A percentile compares a stretch with the other conserved stretches of the same genome.
phyloP scores from a whole-genome alignment of 2,888 invertebrate genomes.

The Sisyra nigra region DNA sequence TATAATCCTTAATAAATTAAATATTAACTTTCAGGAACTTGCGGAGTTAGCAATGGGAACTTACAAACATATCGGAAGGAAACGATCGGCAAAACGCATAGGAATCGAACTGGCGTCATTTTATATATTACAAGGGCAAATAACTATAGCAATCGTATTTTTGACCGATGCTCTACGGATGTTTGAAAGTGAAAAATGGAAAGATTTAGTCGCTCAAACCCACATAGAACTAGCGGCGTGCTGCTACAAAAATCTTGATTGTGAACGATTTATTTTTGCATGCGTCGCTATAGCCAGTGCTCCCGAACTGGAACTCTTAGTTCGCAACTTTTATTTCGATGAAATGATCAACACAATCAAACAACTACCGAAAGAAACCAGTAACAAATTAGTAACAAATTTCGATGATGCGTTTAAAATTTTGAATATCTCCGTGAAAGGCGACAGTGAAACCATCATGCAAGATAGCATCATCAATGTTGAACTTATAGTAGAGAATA shows the following conservation, averaged over 20 bases:
- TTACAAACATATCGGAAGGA: slow-evolving; percentile 74
- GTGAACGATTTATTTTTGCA: slow-evolving; percentile 37
- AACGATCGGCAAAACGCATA: slow-evolving; percentile 72
- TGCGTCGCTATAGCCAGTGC: slow-evolving; percentile 69
- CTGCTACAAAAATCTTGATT: slow-evolving; percentile 64
- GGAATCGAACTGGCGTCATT: slow-evolving; percentile 82
- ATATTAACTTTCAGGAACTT: slow-evolving; percentile 57
- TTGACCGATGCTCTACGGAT: slow-evolving; percentile 73
- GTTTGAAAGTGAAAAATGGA: slow-evolving; percentile 80
- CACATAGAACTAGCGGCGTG: slow-evolving; percentile 72
- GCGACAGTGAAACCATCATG: slow-evolving; percentile 26
- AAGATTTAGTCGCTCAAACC: slow-evolving; percentile 64
- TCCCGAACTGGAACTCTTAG: slow-evolving; percentile 53
- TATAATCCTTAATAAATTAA: no score
- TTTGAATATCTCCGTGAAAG: slow-evolving; percentile 21
- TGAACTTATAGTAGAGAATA: slow-evolving; percentile 36
- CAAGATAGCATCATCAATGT: slow-evolving; percentile 40
- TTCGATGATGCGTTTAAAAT: slow-evolving; percentile 32
- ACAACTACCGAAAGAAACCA: slow-evolving; percentile 25
- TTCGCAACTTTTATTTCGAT: slow-evolving; percentile 62
- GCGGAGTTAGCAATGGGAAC: slow-evolving; percentile 93
- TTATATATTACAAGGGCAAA: slow-evolving; percentile 72
- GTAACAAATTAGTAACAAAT: slow-evolving; percentile 13
- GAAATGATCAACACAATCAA: slow-evolving; percentile 60
- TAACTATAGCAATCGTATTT: slow-evolving; percentile 80